phyloP scores from a whole-genome alignment of 2,797 vertebrate species.

The Rhinoraja longicauda region DNA sequence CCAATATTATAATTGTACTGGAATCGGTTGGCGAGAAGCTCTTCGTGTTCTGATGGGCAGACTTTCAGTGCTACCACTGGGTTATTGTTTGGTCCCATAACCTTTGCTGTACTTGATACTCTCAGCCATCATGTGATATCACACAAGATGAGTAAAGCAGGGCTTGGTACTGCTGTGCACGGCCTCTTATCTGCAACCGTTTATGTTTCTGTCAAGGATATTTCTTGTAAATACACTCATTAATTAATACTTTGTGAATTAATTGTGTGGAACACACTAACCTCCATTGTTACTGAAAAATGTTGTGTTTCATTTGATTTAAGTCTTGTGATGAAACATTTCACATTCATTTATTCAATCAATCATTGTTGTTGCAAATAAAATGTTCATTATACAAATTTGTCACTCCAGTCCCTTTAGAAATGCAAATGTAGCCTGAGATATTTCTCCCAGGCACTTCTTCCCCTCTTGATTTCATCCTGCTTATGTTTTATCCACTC shows the following conservation, averaged over 20 bases:
- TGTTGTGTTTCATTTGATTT: not conserved
- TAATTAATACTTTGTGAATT: constrained; percentile 13
- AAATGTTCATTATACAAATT: not conserved
- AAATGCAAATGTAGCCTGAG: not conserved
- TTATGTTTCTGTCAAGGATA: not conserved
- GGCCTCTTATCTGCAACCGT: not conserved
- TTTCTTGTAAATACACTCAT: not conserved
- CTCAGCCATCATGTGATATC: no score
- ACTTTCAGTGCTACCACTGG: no score
- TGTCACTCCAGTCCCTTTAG: not conserved
- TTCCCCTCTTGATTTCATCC: not conserved
- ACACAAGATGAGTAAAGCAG: not conserved
- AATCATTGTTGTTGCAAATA: constrained; percentile 1
- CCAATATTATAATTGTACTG: no score
- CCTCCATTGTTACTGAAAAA: constrained; percentile 20
- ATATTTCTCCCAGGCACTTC: not conserved
- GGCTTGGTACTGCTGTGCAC: not conserved
- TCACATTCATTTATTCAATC: not conserved
- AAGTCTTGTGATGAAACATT: not conserved
- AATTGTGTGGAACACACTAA: not conserved
- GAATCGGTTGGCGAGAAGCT: no score
- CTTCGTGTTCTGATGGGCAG: no score
- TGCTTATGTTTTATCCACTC: not conserved
- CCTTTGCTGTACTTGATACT: no score
- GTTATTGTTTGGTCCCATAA: no score